A percentile compares a stretch with the other conserved stretches of the same genome.
Evolutionary conservation across 2,113 vertebrate genomes (phyloP).

Genomic region (Catharus fuscescens): DNA sequence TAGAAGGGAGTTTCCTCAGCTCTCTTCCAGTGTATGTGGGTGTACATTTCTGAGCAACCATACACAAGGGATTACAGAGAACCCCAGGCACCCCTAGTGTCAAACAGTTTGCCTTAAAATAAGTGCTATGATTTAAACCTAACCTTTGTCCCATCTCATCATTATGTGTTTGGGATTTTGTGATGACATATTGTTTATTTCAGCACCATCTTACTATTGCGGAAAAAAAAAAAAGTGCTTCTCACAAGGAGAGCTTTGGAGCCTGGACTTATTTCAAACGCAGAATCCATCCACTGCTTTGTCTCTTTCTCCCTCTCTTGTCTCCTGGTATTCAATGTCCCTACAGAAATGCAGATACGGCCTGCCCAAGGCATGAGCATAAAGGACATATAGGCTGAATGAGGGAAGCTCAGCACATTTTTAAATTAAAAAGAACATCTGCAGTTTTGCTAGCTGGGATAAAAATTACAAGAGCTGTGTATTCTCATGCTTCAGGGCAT

Average conservation of each 20-base stretch:
- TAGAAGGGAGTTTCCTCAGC: not conserved
- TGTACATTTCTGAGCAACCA: fast-evolving
- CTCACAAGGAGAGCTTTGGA: not conserved
- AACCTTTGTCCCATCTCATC: not conserved
- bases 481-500: constrained; percentile 54
- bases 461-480: constrained; percentile 41
- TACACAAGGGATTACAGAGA: not conserved
- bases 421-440: constrained; percentile 53
- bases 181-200: not conserved
- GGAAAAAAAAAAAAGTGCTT: not conserved
- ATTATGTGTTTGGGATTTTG: not conserved
- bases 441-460: constrained; percentile 28
- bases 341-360: constrained; percentile 35
- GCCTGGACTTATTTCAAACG: not conserved
- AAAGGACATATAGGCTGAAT: constrained; percentile 12
- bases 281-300: constrained; percentile 6
- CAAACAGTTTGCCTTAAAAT: not conserved
- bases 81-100: not conserved
- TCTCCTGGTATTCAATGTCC: not conserved
- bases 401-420: constrained; percentile 41
- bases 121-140: not conserved
- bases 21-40: not conserved
- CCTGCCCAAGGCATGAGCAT: constrained; percentile 46
- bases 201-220: not conserved
- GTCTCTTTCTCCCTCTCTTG: not conserved